A percentile compares a stretch with the other conserved stretches of the same genome.
These are phyloP conservation scores for Acanthurus tractus DNA, from an alignment of 2,797 vertebrate genomes.

Conservation along the genomic window DNA sequence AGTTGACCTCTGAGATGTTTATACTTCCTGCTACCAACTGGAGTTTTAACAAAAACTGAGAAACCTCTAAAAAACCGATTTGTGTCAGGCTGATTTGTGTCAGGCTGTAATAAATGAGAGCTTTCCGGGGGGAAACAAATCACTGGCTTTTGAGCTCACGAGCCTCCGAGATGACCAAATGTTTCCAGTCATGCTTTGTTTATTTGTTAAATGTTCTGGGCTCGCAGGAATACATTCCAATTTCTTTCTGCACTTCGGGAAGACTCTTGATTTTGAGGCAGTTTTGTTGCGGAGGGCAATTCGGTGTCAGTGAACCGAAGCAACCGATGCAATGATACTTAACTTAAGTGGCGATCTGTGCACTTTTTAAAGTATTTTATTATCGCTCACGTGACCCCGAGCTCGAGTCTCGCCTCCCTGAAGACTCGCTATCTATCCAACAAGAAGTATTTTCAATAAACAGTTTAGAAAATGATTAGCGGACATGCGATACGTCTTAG, in stretches of 20 bases:
- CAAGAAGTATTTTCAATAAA: slow-evolving; percentile 71
- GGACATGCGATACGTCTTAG: slow-evolving; percentile 70
- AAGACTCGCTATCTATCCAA: slow-evolving; percentile 50
- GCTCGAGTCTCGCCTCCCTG: slow-evolving; percentile 18
- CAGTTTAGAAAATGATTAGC: slow-evolving; percentile 79
- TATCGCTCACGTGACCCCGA: slow-evolving; percentile 52
- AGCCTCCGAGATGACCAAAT: slow-evolving; percentile 46
- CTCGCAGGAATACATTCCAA: slow-evolving; percentile 32
- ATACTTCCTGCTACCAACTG: not conserved
- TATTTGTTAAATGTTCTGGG: slow-evolving; percentile 58
- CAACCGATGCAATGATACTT: slow-evolving; percentile 43
- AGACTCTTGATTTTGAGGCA: slow-evolving; percentile 54
- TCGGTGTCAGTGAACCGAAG: slow-evolving; percentile 49
- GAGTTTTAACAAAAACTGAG: not conserved
- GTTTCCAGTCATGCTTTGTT: slow-evolving; percentile 72
- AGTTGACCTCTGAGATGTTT: slow-evolving; percentile 17
- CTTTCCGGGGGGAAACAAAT: slow-evolving; percentile 39
- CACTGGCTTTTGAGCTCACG: slow-evolving; percentile 4
- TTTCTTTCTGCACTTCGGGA: slow-evolving; percentile 32
- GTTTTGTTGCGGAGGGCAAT: slow-evolving; percentile 34
- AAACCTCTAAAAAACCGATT: slow-evolving; percentile 27
- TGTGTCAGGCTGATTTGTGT: not conserved
- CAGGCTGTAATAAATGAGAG: slow-evolving; percentile 41
- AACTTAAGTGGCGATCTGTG: slow-evolving; percentile 2
- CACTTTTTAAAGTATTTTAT: slow-evolving; percentile 8